phyloP scores from a whole-genome alignment of 2,797 vertebrate genomes.

The Furcifer pardalis region DNA sequence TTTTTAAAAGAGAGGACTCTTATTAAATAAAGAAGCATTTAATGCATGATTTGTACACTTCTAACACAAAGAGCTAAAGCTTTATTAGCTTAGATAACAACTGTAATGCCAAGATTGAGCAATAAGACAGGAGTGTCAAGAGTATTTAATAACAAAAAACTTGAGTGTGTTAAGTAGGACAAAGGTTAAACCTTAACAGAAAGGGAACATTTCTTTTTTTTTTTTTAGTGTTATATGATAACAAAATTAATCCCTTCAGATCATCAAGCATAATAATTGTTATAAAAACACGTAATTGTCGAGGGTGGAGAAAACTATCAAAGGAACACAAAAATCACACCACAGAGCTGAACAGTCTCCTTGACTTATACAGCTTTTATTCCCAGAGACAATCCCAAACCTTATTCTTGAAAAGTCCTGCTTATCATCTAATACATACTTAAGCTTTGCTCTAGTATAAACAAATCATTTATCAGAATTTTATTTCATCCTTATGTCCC shows the following conservation, averaged over 20 bases:
- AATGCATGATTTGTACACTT: conserved; percentile 29
- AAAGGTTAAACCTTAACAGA: conserved; percentile 46
- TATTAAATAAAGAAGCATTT: conserved; percentile 12
- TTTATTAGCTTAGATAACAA: conserved; percentile 46
- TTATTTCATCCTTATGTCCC: not conserved
- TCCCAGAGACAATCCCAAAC: not conserved
- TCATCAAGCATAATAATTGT: not conserved
- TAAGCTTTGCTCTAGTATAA: not conserved
- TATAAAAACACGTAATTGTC: not conserved
- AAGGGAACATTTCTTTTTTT: conserved; percentile 12
- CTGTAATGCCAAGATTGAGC: conserved; percentile 26
- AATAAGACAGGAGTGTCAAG: conserved; percentile 36
- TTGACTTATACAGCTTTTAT: not conserved
- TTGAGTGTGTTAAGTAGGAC: conserved; percentile 46
- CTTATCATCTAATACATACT: not conserved
- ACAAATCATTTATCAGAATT: not conserved
- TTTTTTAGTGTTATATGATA: conserved; percentile 5
- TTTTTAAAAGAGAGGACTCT: not conserved
- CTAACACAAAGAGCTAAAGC: not conserved
- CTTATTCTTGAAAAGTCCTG: not conserved
- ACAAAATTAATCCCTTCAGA: not conserved
- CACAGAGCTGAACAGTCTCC: not conserved
- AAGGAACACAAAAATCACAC: not conserved
- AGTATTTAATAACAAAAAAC: conserved; percentile 36
- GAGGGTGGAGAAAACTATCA: not conserved